A percentile compares a stretch with the other conserved stretches of the same genome.
phyloP scores from a whole-genome alignment of 2,888 invertebrate genomes.

The Hetaerina titia region DNA sequence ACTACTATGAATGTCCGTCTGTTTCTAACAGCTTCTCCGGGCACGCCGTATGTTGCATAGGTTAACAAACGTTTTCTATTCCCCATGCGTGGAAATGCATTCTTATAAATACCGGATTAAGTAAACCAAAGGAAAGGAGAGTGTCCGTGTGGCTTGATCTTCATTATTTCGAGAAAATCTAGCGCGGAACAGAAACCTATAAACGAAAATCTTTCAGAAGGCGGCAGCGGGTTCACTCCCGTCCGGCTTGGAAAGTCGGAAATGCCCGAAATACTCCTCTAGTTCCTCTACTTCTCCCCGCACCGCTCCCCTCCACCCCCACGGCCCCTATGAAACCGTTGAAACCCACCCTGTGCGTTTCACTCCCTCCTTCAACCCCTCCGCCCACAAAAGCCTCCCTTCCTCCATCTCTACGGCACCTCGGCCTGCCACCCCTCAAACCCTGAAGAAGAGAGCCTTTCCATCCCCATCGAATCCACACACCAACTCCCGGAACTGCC shows the following conservation, averaged over 20 bases:
- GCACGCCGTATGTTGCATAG: too few relatives aligned
- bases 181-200: not conserved
- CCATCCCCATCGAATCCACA: not conserved
- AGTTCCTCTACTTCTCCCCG: not conserved
- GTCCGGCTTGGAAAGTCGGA: not conserved
- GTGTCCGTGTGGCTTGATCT: not conserved
- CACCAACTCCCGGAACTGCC: constrained; percentile 54
- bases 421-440: not conserved
- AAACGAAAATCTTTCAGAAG: not conserved
- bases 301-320: not conserved
- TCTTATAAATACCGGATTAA: not conserved
- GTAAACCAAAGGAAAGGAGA: not conserved
- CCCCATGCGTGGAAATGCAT: too few relatives aligned
- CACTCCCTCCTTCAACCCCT: not conserved
- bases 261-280: not conserved
- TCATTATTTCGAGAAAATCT: not conserved
- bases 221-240: not conserved
- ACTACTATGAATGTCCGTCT: too few relatives aligned
- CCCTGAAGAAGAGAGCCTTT: not conserved
- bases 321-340: not conserved
- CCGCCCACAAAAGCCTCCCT: not conserved
- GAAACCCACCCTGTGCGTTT: not conserved
- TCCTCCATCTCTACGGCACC: not conserved
- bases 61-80: too few relatives aligned
- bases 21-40: too few relatives aligned